Conservation (phyloP, 2,113 vertebrate species). For the Merops nubicus region DNA sequence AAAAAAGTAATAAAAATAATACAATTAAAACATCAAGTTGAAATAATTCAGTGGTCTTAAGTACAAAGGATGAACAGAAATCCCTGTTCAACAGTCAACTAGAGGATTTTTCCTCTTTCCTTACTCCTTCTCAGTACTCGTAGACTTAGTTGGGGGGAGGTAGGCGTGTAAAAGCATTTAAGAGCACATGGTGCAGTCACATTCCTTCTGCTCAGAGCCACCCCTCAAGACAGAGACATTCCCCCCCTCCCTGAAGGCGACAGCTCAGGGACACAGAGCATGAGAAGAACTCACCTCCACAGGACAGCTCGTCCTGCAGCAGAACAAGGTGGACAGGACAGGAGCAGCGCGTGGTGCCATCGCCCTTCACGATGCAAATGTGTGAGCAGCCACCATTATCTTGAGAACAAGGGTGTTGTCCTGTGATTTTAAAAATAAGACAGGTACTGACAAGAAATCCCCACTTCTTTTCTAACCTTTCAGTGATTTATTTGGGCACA, state of each 20-base stretch:
- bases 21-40: neutral
- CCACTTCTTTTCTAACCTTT: neutral
- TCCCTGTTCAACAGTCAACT: neutral
- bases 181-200: neutral
- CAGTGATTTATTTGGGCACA: neutral
- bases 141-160: neutral
- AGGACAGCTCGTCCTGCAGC: slow-evolving; percentile 93
- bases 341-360: slow-evolving; percentile 94
- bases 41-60: neutral
- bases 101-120: neutral
- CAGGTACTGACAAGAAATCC: neutral
- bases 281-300: slow-evolving; percentile 83
- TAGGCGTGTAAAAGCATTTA: neutral
- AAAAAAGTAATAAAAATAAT: neutral
- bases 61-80: neutral
- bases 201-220: neutral
- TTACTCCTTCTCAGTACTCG: neutral
- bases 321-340: slow-evolving; percentile 94
- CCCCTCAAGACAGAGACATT: neutral
- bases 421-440: slow-evolving; percentile 68
- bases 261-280: neutral
- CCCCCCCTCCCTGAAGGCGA: neutral
- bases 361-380: slow-evolving; percentile 96
- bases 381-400: slow-evolving; percentile 97
- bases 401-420: slow-evolving; percentile 91